Evolutionary conservation across 2,797 vertebrate species (phyloP), one percentile per base, ranked within the genome.

Genomic region (Setipinna tenuifilis): DNA sequence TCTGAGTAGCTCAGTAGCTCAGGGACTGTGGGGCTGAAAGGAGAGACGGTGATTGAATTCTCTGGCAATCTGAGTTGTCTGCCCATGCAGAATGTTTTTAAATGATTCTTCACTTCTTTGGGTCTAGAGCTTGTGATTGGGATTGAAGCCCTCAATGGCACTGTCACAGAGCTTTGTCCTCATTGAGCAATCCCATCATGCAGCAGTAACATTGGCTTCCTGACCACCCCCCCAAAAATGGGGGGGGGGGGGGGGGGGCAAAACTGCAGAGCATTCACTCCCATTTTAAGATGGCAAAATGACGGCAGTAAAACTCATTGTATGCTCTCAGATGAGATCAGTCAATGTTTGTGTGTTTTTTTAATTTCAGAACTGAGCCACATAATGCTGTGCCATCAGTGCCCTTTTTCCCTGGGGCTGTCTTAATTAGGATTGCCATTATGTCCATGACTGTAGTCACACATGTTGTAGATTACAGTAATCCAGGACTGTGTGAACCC

Each of bases 391-490:
- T 78, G 6, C 35, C 35, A 78, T 78, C 35, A 44, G 35, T 78
- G 71, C 7, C 6, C 19, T 17, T 6, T 19, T 44, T 31, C 71
- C 19, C 17, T 44, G 71, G 41, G 31, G 16, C 61, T 65, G 17
- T 41, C 5, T 78, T 78, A 78, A 78, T 78, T 14, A 10, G 21
- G 35, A 78, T 44, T 78, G 19, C 0, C 35, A 44, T 78, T 23
- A 41, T 78, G 71, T 78, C 19, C 71, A 44, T 78, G 35, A 78
- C 21, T 35, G 16, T 10, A 17, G 71, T 78, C 35, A 35, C 35
- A 9, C 71, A 78, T 78, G 31, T 41, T 78, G 71, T 78, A 78
- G 17, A 78, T 78, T n/a, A 21, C 35, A n/a, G 71, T 78, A 41
- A 78, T 78, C 31, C 71, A 44, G 71, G 14, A 78, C 35, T 31